Evolutionary conservation across 1,140 invertebrate genomes (phyloP), one percentile per base, ranked within the genome.

Genomic region (Drosophila nannoptera): DNA sequence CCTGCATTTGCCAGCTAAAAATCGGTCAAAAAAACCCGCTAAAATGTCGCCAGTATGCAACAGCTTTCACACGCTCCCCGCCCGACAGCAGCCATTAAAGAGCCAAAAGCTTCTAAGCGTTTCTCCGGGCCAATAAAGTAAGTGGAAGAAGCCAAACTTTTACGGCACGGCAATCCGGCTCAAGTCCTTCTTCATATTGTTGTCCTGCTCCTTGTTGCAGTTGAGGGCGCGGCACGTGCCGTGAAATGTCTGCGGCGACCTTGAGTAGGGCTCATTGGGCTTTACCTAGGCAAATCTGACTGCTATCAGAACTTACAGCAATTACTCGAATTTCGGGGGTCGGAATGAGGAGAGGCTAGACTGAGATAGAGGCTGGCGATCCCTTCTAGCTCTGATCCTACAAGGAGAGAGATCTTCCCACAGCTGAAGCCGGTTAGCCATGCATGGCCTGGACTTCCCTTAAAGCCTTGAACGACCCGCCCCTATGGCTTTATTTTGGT

Each of bases 121-220:
- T 81, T 66, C 64, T 66, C 64, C 9, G 16, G 42, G 63, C 60
- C 66, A 75, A 73, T 52, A 61, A 72, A 69, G 11, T 29, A 42
- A 46, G 52, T 32, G n/a, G 40, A 49, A 61, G 46, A 8, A 36
- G n/a, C 60, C 36, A 40, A 78, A 69, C 81, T 80, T 80, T 84
- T 86, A 86, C 86, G 81, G 75, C 77, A 75, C 78, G 75, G 78
- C 78, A 72, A 69, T 82, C 77, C 62, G 42, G 45, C 61, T 65
- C 55, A 52, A 78, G 59, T n/a, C n/a, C 22, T 22, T 22, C 22
- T 22, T 22, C 22, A 22, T 22, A 22, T 22, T 22, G 22, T 22
- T 22, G 22, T 22, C 22, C 22, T 22, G 1, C 61, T 75, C 7
- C 40, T 54, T 48, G 36, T 12, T 12, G 48, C 31, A 48, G 16